A percentile compares a stretch with the other conserved stretches of the same genome.
Evolutionary conservation across 2,113 vertebrate genomes (phyloP).

Genomic region (Microtus ochrogaster): DNA sequence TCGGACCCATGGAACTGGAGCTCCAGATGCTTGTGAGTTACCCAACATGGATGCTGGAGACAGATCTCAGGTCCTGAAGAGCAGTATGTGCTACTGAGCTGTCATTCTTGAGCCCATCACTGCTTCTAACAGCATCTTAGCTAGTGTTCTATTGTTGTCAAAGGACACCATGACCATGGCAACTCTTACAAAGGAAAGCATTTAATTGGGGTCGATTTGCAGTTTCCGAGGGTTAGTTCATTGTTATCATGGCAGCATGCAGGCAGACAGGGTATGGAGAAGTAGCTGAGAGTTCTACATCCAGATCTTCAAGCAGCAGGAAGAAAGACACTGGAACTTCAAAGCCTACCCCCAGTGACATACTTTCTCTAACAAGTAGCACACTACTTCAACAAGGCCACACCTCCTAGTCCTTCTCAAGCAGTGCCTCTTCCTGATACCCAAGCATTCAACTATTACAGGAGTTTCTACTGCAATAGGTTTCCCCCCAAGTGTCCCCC

Average conservation of each 20-base stretch:
- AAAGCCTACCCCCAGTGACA: background rate
- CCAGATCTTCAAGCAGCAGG: background rate
- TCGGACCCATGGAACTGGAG: background rate
- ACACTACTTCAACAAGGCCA: background rate
- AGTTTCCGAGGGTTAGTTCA: background rate
- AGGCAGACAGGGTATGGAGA: background rate
- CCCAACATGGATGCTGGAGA: background rate
- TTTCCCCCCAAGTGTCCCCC: background rate
- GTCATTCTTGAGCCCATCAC: too few species aligned
- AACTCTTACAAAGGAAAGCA: background rate
- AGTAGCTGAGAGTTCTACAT: background rate
- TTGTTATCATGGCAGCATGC: background rate
- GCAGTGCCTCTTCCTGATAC: background rate
- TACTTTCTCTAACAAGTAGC: background rate
- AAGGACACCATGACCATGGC: background rate
- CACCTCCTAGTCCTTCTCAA: background rate
- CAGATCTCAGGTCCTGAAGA: background rate
- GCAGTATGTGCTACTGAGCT: background rate
- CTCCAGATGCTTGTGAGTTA: background rate
- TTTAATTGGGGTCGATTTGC: background rate
- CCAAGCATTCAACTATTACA: background rate
- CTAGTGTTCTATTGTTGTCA: background rate
- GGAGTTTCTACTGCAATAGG: background rate
- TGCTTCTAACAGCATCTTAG: background rate
- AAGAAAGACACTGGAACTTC: background rate